These are phyloP conservation scores for Cyclura pinguis DNA, from an alignment of 2,797 vertebrate species.

Conservation along the genomic window DNA sequence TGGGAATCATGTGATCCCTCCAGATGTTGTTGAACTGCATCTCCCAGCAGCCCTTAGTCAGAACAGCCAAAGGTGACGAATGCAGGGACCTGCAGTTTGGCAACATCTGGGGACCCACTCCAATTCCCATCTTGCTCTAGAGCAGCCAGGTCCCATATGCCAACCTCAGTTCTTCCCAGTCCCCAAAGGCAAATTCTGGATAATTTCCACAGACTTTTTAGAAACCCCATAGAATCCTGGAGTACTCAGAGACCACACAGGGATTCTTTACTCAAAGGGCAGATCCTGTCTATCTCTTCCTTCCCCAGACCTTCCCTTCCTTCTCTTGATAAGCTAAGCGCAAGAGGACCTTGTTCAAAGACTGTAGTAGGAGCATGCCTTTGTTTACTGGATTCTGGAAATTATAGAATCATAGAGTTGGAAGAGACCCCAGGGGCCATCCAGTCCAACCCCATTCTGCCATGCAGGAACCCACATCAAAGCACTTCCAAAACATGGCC, in stretches of 20 bases:
- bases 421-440: too few species aligned
- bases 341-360: neutral
- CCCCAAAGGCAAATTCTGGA: neutral
- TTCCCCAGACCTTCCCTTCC: neutral
- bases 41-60: too few species aligned
- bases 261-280: neutral
- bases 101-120: too few species aligned
- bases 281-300: neutral
- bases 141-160: neutral
- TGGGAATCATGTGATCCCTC: too few species aligned
- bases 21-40: too few species aligned
- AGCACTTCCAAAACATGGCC: too few species aligned
- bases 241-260: neutral
- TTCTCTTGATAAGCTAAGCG: neutral
- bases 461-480: too few species aligned
- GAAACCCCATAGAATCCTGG: neutral
- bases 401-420: too few species aligned
- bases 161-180: neutral
- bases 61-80: too few species aligned
- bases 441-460: too few species aligned
- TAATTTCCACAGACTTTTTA: too few species aligned
- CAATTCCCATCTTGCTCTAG: neutral
- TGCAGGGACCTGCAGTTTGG: too few species aligned
- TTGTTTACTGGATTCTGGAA: neutral
- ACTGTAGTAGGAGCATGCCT: neutral